Conservation (phyloP, 1,140 invertebrate genomes). For the Adoxophyes honmai region DNA sequence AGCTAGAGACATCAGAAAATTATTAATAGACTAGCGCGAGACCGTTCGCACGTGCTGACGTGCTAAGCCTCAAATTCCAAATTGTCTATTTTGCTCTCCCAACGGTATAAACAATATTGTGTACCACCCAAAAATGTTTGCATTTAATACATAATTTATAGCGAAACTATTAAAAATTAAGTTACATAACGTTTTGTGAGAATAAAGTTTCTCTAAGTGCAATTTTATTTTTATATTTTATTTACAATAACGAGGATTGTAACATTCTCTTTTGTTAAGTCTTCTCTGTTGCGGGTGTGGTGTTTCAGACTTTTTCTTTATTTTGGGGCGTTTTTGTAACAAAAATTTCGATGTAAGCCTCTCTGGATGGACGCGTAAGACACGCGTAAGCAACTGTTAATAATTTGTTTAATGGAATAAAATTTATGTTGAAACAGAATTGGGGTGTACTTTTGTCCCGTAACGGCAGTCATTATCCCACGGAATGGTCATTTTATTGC, state of each 20-base stretch:
- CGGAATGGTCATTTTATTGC: too few relatives aligned
- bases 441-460: constrained; percentile 17
- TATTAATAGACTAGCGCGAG: too few relatives aligned
- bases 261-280: constrained; percentile 37
- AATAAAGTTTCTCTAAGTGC: constrained; percentile 50
- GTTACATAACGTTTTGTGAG: constrained; percentile 40
- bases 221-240: constrained; percentile 53
- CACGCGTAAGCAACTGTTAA: constrained; percentile 55
- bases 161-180: constrained; percentile 45
- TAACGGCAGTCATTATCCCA: too few relatives aligned
- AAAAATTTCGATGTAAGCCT: constrained; percentile 31
- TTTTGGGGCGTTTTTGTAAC: constrained; percentile 29
- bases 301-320: constrained; percentile 26
- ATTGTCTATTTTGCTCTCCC: constrained; percentile 22
- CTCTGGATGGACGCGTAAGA: constrained; percentile 39
- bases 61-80: too few relatives aligned
- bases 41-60: too few relatives aligned
- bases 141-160: constrained; percentile 47
- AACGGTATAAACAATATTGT: constrained; percentile 33
- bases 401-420: constrained; percentile 65
- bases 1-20: too few relatives aligned
- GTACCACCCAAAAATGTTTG: constrained; percentile 67
- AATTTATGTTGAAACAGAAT: constrained; percentile 57
- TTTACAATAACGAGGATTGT: constrained; percentile 25
- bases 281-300: constrained; percentile 28